Base-by-base conservation (phyloP, 2,113 vertebrate genomes). In the Syngnathus typhle region DNA sequence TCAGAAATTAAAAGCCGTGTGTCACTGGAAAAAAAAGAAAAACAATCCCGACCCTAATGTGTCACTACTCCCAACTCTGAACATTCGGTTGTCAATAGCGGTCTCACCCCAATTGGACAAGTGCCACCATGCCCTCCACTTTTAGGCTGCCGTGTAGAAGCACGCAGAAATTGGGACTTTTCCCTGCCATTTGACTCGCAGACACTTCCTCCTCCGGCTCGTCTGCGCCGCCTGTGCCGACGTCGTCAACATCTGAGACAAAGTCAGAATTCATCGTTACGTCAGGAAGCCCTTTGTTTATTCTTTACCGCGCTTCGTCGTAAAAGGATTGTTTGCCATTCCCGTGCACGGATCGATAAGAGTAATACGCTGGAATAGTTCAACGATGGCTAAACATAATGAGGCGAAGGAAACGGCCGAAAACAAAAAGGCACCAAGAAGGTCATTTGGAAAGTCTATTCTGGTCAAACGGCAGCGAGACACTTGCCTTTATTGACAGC, bases 41-140 rank as follows among this genome's bases (percentile, higher is more conserved):
- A 41, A 43, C 9, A 43, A 12, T 0, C n/a, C n/a, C n/a, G n/a
- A n/a, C n/a, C n/a, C 15, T 15, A 16, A 46, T 16, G 13, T 46
- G 8, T 52, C 16, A 49, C 18, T 18, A 49, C 18, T 18, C 5
- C 46, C 49, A 52, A 52, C 49, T 21, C 19, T 52, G 3, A 10
- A 3, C 49, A 52, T n/a, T 9, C 10, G 19, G n/a, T 51, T n/a
- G 7, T 51, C 13, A 19, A 51, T 8, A n/a, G 2, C 19, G 19
- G 49, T 81, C 80, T 89, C 90, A 99, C 97, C 95, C 96, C 72
- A 99, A 80, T 69, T 99, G 96, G 68, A 98, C 96, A 55, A 99
- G 91, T 0, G 97, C 97, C 84, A 99, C 95, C 97, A 99, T 99
- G 74, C 97, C 97, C 85, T 99, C 97, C 66, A 99, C 96, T 85